Evolutionary conservation across 2,888 invertebrate species (phyloP), one percentile per base, ranked within the genome.

Genomic region (Erynnis tages): DNA sequence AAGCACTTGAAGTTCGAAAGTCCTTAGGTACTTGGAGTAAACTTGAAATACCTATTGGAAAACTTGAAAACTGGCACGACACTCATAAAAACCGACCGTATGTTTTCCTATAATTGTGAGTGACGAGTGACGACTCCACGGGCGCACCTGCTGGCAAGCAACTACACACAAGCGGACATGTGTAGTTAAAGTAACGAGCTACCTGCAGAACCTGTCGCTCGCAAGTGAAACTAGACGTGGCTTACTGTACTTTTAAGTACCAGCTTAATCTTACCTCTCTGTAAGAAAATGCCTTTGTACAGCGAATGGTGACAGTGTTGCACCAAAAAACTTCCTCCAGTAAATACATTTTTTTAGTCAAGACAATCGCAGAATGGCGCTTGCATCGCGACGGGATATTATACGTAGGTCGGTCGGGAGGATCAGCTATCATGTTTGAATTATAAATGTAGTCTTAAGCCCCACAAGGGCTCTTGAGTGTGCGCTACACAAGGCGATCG

Each of bases 121-220:
- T 60, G 65, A 60, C 58, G 61, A 63, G 59, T n/a, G n/a, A n/a
- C n/a, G n/a, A n/a, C 58, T 57, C 54, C 56, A 46, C 65, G 52
- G 64, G 65, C 66, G 70, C 81, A 82, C 79, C 80, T 81, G 79
- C 69, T 60, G 59, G 66, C 68, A n/a, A 78, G 67, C 68, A 79
- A 79, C 79, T 77, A 75, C 66, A 73, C 60, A 64, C 61, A 66
- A 73, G 65, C 72, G 72, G 76, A 71, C 69, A 63, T 68, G 63
- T 63, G 71, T 62, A 74, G 66, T 74, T 72, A 73, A 71, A 67
- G 64, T 64, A 66, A 67, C 65, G 55, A 70, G 69, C 67, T 63
- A 66, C 72, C 65, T 63, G 66, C 60, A 62, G 62, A 76, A 73
- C 70, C 63, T 59, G 77, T 72, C 76, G 72, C 65, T 67, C 62